These are phyloP conservation scores for Isurus oxyrinchus DNA, from an alignment of 2,113 vertebrate species.

Conservation along the genomic window DNA sequence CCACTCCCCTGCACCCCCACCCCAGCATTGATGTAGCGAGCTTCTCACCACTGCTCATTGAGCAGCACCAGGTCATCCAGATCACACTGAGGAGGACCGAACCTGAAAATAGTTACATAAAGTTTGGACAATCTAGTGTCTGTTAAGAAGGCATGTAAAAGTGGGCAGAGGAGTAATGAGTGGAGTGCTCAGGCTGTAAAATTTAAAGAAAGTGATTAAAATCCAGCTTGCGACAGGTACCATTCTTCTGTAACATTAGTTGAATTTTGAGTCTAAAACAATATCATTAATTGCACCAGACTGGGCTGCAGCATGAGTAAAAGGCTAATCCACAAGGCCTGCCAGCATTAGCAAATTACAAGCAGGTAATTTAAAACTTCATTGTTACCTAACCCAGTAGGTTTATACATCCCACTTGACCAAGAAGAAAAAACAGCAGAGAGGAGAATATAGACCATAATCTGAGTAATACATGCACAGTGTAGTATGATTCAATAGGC, in stretches of 20 bases:
- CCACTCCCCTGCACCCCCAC: neutral
- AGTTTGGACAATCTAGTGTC: neutral
- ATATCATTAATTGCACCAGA: neutral
- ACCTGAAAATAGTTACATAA: neutral
- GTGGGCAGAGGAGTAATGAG: neutral
- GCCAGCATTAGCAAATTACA: neutral
- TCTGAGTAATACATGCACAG: neutral
- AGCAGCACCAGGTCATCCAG: neutral
- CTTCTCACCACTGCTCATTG: neutral
- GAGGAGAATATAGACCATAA: neutral
- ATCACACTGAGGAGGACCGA: neutral
- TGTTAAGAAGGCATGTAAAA: neutral
- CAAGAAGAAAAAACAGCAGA: slow-evolving; percentile 1
- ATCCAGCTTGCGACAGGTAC: too few relatives aligned
- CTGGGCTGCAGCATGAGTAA: neutral
- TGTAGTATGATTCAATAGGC: neutral
- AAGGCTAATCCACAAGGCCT: neutral
- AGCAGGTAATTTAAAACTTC: neutral
- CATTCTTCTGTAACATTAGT: slow-evolving; percentile 4
- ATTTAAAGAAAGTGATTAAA: neutral
- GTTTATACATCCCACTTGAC: neutral
- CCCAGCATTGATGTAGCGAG: neutral
- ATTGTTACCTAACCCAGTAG: neutral
- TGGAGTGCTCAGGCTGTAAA: neutral
- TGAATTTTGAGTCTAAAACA: neutral